Evolutionary conservation across 2,113 vertebrate species (phyloP).

Genomic region (Dasyprocta punctata): DNA sequence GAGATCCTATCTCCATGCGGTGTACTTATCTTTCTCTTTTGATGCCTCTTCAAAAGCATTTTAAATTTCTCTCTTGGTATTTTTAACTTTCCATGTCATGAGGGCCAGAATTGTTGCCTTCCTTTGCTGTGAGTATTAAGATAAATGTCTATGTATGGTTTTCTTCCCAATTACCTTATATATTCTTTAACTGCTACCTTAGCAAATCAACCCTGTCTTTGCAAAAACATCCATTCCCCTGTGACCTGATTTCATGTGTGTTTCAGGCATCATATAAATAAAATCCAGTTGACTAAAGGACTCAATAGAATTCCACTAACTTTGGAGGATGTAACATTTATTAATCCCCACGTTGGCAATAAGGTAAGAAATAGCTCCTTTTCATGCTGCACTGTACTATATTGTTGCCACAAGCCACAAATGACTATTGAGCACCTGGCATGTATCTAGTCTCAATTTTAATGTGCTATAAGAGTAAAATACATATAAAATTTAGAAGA

Average conservation of each 20-base stretch:
- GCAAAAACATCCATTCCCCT: not conserved
- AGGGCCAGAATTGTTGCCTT: not conserved
- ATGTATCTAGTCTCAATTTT: not conserved
- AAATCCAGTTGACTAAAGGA: conserved; percentile 93
- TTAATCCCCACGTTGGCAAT: conserved; percentile 92
- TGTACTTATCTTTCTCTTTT: not conserved
- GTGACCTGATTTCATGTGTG: conserved; percentile 57
- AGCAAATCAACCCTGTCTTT: conserved; percentile 2
- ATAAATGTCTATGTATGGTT: not conserved
- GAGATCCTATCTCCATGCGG: not conserved
- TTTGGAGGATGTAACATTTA: conserved; percentile 92
- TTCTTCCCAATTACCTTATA: not conserved
- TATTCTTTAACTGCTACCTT: not conserved
- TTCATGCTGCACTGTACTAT: not conserved
- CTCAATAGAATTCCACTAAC: conserved; percentile 92
- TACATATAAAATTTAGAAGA: conserved; percentile 20
- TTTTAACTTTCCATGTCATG: not conserved
- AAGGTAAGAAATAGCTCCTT: conserved; percentile 84
- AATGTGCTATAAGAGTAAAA: conserved; percentile 14
- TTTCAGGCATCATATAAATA: conserved; percentile 89
- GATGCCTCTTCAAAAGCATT: conserved; percentile 14
- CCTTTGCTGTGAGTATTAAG: conserved; percentile 12
- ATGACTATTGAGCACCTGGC: not conserved
- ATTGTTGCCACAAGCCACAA: not conserved
- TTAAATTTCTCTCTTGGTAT: conserved; percentile 42